Conservation (phyloP, 2,113 vertebrate species). For the Pelvicachromis taeniatus region DNA sequence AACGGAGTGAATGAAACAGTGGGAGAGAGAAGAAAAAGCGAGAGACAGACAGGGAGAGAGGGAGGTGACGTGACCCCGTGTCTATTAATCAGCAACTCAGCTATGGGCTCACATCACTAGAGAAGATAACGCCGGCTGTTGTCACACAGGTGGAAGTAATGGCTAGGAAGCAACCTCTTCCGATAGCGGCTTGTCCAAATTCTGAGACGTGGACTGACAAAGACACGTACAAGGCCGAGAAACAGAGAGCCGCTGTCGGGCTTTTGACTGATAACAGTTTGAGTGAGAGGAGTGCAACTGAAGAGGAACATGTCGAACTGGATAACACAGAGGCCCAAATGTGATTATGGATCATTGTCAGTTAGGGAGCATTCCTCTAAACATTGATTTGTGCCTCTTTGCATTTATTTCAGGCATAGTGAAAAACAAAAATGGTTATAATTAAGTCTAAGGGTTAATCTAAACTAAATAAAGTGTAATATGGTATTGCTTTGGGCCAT, state of each 20-base stretch:
- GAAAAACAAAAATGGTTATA: not conserved
- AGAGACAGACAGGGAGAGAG: not conserved
- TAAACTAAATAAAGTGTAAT: not conserved
- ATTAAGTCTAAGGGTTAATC: not conserved
- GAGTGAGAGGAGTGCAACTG: conserved; percentile 43
- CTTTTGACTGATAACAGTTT: conserved; percentile 62
- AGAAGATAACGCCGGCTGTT: conserved; percentile 67
- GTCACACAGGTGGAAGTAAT: conserved; percentile 65
- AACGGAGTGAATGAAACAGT: not conserved
- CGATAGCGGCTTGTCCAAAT: conserved; percentile 59
- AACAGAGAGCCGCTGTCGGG: conserved; percentile 62
- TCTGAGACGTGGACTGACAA: conserved; percentile 55
- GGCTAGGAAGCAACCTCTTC: conserved; percentile 32
- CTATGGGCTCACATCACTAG: conserved; percentile 45
- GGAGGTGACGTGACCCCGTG: conserved; percentile 39
- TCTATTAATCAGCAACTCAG: conserved; percentile 71
- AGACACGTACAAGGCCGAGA: conserved; percentile 43
- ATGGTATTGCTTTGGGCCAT: not conserved
- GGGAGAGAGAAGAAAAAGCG: not conserved
- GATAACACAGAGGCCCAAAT: conserved; percentile 48
- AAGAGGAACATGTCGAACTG: conserved; percentile 31
- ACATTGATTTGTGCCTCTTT: conserved; percentile 19
- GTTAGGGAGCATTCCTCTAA: conserved; percentile 1
- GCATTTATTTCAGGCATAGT: conserved; percentile 9
- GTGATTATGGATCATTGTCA: conserved; percentile 50